These are phyloP conservation scores for Epinephelus moara DNA, from an alignment of 2,113 vertebrate species.

Conservation along the genomic window DNA sequence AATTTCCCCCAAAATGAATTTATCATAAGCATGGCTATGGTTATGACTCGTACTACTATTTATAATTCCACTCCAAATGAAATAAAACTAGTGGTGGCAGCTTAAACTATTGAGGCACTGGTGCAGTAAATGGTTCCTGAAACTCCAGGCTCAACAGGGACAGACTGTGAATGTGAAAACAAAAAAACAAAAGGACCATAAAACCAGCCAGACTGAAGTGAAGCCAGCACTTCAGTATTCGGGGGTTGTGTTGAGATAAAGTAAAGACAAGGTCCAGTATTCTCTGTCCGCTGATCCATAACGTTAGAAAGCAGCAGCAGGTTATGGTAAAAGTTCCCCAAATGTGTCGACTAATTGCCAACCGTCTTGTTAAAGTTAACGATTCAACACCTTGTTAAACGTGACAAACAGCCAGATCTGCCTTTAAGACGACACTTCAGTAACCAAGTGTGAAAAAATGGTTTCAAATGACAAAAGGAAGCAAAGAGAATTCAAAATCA, in stretches of 20 bases:
- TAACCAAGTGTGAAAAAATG: not conserved
- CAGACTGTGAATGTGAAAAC: slow-evolving; percentile 58
- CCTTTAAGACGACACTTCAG: slow-evolving; percentile 8
- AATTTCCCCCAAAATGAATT: no score
- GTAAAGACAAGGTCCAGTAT: slow-evolving; percentile 13
- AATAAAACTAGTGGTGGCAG: not conserved
- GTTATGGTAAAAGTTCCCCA: slow-evolving; percentile 49
- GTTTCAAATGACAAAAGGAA: slow-evolving; percentile 2
- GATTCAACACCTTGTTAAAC: slow-evolving; percentile 75
- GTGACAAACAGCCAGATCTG: slow-evolving; percentile 60
- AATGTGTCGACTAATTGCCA: slow-evolving; percentile 70
- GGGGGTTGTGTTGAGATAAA: slow-evolving; percentile 51
- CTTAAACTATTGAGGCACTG: not conserved
- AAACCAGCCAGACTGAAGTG: slow-evolving; percentile 56
- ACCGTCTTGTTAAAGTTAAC: slow-evolving; percentile 77
- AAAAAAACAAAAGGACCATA: slow-evolving; percentile 72
- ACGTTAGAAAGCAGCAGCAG: slow-evolving; percentile 42
- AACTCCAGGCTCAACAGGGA: slow-evolving; percentile 16
- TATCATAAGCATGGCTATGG: no score
- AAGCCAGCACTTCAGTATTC: slow-evolving; percentile 19
- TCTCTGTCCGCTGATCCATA: slow-evolving; percentile 28
- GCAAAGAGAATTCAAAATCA: slow-evolving; percentile 67
- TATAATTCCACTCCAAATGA: not conserved
- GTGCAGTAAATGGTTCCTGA: slow-evolving; percentile 27
- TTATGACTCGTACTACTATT: not conserved